These are phyloP conservation scores for Drosophila bunnanda DNA, from an alignment of 2,888 invertebrate species.

Conservation along the genomic window DNA sequence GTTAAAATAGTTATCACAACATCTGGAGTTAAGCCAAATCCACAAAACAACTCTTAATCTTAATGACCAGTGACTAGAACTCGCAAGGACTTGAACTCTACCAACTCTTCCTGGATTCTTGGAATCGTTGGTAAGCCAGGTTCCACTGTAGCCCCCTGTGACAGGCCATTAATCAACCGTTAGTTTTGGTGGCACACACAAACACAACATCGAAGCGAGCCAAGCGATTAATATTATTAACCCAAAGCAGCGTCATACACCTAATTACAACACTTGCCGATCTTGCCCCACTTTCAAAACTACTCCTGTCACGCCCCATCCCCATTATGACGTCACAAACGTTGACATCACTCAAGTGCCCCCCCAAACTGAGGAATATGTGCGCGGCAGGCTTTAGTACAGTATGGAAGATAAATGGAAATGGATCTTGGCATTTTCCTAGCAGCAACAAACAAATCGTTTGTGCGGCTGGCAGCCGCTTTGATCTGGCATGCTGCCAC, in stretches of 20 bases:
- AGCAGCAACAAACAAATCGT: conserved; percentile 59
- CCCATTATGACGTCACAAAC: conserved; percentile 60
- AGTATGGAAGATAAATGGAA: conserved; percentile 25
- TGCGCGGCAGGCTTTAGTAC: conserved; percentile 2
- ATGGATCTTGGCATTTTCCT: conserved; percentile 30
- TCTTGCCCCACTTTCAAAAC: conserved; percentile 32
- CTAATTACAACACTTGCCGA: conserved; percentile 39
- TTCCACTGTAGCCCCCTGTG: conserved; percentile 30
- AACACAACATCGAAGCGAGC: conserved; percentile 17
- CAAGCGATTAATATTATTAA: conserved; percentile 46
- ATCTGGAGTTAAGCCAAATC: neutral
- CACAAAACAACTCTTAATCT: neutral
- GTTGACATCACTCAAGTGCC: conserved; percentile 61
- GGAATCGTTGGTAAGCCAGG: neutral
- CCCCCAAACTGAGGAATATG: conserved; percentile 1
- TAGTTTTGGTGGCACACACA: conserved; percentile 47
- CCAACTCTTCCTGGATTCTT: neutral
- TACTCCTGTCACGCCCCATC: neutral
- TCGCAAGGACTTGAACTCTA: neutral
- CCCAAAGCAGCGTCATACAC: conserved; percentile 42
- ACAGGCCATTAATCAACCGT: conserved; percentile 51
- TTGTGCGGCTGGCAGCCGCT: conserved; percentile 51
- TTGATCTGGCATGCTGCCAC: conserved; percentile 74
- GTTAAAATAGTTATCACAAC: neutral
- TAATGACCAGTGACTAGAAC: neutral